Percentiles rank a stretch among this genome's conserved stretches.
These are phyloP conservation scores for Microtus oregoni DNA, from an alignment of 2,113 vertebrate species.

Conservation along the genomic window DNA sequence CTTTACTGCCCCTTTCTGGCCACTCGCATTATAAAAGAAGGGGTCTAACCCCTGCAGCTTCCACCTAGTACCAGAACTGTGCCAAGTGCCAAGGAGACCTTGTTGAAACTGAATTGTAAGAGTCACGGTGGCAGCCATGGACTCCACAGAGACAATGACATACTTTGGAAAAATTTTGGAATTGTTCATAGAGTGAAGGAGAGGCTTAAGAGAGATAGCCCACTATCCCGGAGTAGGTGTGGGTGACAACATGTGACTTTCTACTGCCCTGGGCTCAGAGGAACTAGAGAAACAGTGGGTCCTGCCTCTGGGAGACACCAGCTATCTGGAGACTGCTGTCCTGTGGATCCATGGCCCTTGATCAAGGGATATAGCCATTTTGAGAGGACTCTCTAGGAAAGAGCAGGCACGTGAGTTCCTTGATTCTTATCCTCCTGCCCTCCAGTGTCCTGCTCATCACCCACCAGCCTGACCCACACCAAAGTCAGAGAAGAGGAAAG, in stretches of 20 bases:
- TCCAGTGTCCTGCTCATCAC: background rate
- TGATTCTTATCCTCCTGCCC: background rate
- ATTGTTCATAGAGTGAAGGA: no score
- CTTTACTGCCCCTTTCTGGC: background rate
- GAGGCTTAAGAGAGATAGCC: background rate
- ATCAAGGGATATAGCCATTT: background rate
- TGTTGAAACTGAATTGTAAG: background rate
- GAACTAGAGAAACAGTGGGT: background rate
- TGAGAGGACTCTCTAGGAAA: background rate
- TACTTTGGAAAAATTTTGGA: background rate
- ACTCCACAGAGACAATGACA: background rate
- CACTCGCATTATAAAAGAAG: background rate
- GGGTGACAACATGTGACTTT: background rate
- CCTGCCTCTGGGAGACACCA: background rate
- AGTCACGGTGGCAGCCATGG: no score
- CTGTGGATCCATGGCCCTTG: background rate
- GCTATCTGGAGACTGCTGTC: background rate
- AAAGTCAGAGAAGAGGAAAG: background rate
- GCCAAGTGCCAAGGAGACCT: background rate
- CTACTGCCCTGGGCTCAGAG: background rate
- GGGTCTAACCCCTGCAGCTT: background rate
- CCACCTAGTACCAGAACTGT: background rate
- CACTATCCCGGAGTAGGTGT: background rate
- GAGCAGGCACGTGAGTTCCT: background rate
- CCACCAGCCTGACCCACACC: background rate